A percentile compares a stretch with the other conserved stretches of the same genome.
phyloP scores from a whole-genome alignment of 1,140 invertebrate genomes.

The Ostrea denselamellosa region DNA sequence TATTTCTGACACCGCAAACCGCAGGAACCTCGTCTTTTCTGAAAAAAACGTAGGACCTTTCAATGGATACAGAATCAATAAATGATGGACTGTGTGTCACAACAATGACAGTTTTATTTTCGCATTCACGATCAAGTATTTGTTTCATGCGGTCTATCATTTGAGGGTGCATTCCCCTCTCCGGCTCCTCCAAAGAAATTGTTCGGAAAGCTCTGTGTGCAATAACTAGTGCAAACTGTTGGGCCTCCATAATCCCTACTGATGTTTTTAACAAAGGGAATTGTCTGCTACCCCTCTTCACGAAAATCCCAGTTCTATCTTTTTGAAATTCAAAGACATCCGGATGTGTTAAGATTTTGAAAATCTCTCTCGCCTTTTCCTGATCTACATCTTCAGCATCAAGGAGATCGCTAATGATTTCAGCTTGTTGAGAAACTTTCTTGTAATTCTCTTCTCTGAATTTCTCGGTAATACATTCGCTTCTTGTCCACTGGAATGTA shows the following conservation, averaged over 20 bases:
- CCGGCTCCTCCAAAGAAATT: conserved; percentile 47
- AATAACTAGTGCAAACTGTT: conserved; percentile 31
- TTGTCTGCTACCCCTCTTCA: not conserved
- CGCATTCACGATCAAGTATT: not conserved
- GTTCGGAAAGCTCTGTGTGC: conserved; percentile 16
- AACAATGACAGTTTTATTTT: conserved; percentile 25
- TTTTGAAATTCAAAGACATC: not conserved
- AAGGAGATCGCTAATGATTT: not conserved
- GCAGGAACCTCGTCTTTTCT: not conserved
- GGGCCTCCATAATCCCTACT: conserved; percentile 43
- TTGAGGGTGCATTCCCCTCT: conserved; percentile 50
- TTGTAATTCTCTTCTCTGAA: not conserved
- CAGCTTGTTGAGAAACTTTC: not conserved
- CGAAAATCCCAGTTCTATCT: not conserved
- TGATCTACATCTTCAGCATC: not conserved
- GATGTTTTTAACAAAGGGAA: conserved; percentile 40
- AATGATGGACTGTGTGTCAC: conserved; percentile 23
- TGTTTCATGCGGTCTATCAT: conserved; percentile 45
- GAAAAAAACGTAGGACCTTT: not conserved
- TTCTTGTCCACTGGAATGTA: conserved; percentile 20
- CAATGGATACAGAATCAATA: conserved; percentile 15
- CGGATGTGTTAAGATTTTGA: not conserved
- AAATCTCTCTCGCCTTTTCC: not conserved
- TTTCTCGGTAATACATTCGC: not conserved
- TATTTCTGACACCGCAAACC: not conserved